Conservation (phyloP, 2,888 invertebrate genomes). For the Protonemura montana region DNA sequence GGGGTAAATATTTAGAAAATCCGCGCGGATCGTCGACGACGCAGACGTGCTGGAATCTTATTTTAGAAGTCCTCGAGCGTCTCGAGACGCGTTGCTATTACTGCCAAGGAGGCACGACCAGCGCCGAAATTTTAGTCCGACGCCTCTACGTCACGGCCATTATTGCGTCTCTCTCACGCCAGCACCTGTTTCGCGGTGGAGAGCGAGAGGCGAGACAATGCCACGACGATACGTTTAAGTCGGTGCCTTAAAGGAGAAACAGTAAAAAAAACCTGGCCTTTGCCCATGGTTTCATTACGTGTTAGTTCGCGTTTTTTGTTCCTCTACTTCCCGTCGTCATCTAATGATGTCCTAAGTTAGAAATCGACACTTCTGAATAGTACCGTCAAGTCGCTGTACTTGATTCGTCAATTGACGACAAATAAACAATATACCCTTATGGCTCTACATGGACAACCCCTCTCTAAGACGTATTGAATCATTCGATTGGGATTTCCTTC, state of each 20-base stretch:
- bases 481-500: background rate
- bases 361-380: background rate
- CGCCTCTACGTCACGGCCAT: no score
- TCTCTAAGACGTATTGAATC: background rate
- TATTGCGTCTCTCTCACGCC: background rate
- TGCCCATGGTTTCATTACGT: background rate
- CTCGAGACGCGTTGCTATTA: background rate
- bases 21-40: background rate
- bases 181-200: background rate
- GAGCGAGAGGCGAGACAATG: background rate
- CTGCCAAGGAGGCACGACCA: slow-evolving; percentile 1
- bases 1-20: background rate
- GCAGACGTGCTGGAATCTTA: background rate
- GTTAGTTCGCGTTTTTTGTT: background rate
- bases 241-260: background rate
- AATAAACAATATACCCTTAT: background rate
- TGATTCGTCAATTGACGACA: background rate
- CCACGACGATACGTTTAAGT: background rate
- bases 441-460: background rate
- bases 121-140: background rate
- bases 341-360: background rate
- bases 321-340: background rate
- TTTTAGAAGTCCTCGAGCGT: slow-evolving; percentile 9
- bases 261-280: background rate
- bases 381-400: no score